Percentiles rank a stretch among this genome's conserved stretches.
Evolutionary conservation across 53 echinoderm and acorn worm genomes (phyloP).

Genomic region (Astropecten irregularis): DNA sequence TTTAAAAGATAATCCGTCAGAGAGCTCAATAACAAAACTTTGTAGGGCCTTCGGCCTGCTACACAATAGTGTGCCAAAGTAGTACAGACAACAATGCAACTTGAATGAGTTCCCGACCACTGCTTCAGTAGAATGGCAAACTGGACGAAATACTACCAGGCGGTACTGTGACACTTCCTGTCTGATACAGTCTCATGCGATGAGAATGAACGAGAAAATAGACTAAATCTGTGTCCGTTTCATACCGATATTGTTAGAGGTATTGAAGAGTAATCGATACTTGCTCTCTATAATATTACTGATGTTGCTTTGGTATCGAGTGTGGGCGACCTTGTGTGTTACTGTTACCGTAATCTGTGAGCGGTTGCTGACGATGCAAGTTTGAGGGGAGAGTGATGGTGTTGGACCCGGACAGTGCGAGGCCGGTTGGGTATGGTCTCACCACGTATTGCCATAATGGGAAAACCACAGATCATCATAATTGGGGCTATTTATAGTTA

Average conservation of each 20-base stretch:
- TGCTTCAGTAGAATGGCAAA: not conserved
- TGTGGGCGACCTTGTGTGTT: slow-evolving; percentile 10
- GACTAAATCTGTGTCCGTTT: slow-evolving; percentile 3
- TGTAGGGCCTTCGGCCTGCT: not conserved
- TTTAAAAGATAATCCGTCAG: not conserved
- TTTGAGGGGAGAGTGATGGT: not conserved
- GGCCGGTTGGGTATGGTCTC: not conserved
- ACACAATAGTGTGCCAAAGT: not conserved
- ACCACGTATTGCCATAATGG: not conserved
- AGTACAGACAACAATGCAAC: not conserved
- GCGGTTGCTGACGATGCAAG: slow-evolving; percentile 46
- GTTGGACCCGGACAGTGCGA: not conserved
- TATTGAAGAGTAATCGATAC: slow-evolving; percentile 16
- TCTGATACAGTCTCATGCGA: not conserved
- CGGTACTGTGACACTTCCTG: slow-evolving; percentile 11
- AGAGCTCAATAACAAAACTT: not conserved
- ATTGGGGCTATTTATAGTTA: not conserved
- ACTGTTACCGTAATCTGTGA: not conserved
- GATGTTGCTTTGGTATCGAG: not conserved
- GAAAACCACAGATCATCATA: not conserved
- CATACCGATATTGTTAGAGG: not conserved
- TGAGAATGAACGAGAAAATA: not conserved
- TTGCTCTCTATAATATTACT: not conserved
- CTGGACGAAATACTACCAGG: not conserved
- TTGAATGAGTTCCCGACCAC: not conserved